Evolutionary conservation across 2,797 vertebrate species (phyloP).

Genomic region (Ctenopoma kingsleyae): DNA sequence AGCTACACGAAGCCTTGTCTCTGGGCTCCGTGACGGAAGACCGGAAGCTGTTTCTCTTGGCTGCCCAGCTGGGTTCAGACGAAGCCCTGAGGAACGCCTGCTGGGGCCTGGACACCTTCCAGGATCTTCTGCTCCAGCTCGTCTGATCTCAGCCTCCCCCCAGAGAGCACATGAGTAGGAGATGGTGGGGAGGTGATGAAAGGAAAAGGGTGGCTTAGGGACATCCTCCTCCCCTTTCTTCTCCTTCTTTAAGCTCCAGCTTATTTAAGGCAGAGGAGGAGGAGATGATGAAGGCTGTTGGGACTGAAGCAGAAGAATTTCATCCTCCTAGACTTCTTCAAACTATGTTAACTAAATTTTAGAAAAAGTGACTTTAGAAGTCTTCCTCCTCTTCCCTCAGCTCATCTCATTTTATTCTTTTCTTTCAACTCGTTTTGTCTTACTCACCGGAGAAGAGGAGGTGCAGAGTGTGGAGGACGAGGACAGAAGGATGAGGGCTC

Average conservation of each 20-base stretch:
- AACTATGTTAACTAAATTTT: not conserved
- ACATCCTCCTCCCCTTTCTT: conserved; percentile 20
- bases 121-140: conserved; percentile 87
- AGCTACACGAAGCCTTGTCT: conserved; percentile 87
- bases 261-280: conserved; percentile 38
- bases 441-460: conserved; percentile 41
- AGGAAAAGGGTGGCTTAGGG: conserved; percentile 15
- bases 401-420: not conserved
- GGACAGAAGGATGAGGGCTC: conserved; percentile 28
- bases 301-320: conserved; percentile 9
- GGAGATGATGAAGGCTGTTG: conserved; percentile 12
- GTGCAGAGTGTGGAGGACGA: conserved; percentile 23
- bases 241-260: conserved; percentile 13
- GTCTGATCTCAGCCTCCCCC: conserved; percentile 69
- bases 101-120: conserved; percentile 85
- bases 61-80: conserved; percentile 84
- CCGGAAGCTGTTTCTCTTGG: conserved; percentile 87
- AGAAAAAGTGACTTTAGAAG: conserved; percentile 1
- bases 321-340: not conserved
- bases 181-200: not conserved
- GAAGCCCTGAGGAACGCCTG: conserved; percentile 60
- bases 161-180: conserved; percentile 16
- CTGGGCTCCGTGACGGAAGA: conserved; percentile 75
- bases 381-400: not conserved
- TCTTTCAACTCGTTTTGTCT: not conserved